Evolutionary conservation across 2,888 invertebrate genomes (phyloP), one percentile per base, ranked within the genome.

Genomic region (Steromphala cineraria): DNA sequence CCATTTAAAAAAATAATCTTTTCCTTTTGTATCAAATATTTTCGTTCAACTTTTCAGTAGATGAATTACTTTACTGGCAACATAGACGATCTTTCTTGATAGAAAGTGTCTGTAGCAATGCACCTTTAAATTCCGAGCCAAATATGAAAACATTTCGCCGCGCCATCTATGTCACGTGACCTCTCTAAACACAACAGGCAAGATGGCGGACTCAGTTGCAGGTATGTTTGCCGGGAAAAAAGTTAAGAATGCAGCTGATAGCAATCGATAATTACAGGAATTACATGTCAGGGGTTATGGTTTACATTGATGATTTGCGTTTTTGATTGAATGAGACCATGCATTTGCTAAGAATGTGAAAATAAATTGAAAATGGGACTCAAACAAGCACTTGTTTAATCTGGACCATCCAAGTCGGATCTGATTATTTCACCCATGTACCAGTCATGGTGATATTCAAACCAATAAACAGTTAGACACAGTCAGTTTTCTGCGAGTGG

Each of bases 141-240:
- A 46, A 46, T 75, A 28, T 53, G 28, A 19, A 74, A 52, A 40
- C 52, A 74, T 40, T 74, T 2, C 52, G 21, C 31, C 62, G 81
- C 84, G 83, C 82, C 83, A 79, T 71, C 80, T 83, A 78, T 53
- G 71, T 78, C 82, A 83, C 81, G 84, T 84, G 82, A 84, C 77
- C 53, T 78, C 74, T 75, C 53, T 28, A 81, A 81, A 80, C 81
- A 75, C 56, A 87, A 83, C 81, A 82, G 81, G 82, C 79, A 84
- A 84, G 79, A 84, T 84, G 84, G 84, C 84, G 82, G 84, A 84
- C 46, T 76, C 62, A 67, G 86, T 86, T 83, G 82, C 82, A 80
- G 82, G 84, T 84, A 74, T 81, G 80, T 56, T 74, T 36, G 24
- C 56, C 53, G 67, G 62, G 62, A 62, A 62, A 62, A 62, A 62